Base-by-base conservation (phyloP, 2,797 vertebrate species). In the Muraenolepis orangiensis region DNA sequence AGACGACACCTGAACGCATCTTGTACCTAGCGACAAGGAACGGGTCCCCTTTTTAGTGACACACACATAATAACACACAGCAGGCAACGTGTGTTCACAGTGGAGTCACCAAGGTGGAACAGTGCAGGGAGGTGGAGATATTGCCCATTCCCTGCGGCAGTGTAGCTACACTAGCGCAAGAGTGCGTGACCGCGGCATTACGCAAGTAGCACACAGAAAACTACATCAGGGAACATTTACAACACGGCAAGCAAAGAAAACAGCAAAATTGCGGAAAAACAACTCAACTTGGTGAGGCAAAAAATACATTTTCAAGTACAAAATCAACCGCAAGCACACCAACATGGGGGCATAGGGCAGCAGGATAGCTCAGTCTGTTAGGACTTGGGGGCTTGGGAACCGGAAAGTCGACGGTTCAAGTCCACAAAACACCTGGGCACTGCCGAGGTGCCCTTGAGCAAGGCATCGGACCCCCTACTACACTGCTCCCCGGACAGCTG, bases 1-100 rank as follows among this genome's bases (percentile, higher is more conserved):
- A 99, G 92, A 51, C 97, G 94, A 91, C 98, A 99, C 95, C 97
- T 95, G 91, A 99, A 98, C 74, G 98, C 97, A 87, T 99, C 98
- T 88, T 99, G 98, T 84, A 99, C 97, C 97, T 99, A 80, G 69
- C 51, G 61, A 83, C 7, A 68, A 20, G 10, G 1, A 18, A 20
- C n/a, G 74, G 26, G n/a, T n/a, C n/a, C n/a, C n/a, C 30, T 26
- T 40, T 70, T 73, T 66, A 3, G 57, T 70, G 1, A 31, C 61
- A 26, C n/a, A 61, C 32, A 34, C 32, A 10, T 61, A 11, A 61
- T 61, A 61, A 4, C 57, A 61, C 13, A 12, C n/a, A n/a, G n/a
- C n/a, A n/a, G 23, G 57, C 57, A 61, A 61, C 16, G 6, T 1
- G n/a, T 10, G 26, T 26, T 61, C 12, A 61, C 23, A 26, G 23